These are phyloP conservation scores for Hyles lineata DNA, from an alignment of 2,888 invertebrate genomes.

Conservation along the genomic window DNA sequence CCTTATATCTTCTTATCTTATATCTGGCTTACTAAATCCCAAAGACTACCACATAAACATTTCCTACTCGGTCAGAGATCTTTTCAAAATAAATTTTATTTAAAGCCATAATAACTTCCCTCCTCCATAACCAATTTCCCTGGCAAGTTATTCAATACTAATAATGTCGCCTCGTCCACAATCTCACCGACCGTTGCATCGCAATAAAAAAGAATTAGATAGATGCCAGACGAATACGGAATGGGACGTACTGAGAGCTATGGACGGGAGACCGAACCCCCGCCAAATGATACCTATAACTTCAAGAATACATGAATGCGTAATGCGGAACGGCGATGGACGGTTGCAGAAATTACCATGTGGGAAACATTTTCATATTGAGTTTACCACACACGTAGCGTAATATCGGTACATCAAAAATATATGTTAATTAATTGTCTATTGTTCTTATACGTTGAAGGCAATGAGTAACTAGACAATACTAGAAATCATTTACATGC, in stretches of 20 bases:
- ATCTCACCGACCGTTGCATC: conserved; percentile 2
- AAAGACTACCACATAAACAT: too few relatives aligned
- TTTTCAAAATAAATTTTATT: background rate
- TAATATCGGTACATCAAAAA: too few relatives aligned
- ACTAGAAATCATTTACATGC: too few relatives aligned
- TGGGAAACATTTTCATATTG: background rate
- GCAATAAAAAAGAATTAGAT: conserved; percentile 26
- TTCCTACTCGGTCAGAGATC: background rate
- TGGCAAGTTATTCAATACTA: background rate
- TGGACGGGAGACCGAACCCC: conserved; percentile 3
- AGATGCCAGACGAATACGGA: conserved; percentile 18
- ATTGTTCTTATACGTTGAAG: too few relatives aligned
- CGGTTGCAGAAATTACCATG: background rate
- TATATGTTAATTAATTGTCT: too few relatives aligned
- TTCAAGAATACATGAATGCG: conserved; percentile 10
- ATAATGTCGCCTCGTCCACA: conserved; percentile 3
- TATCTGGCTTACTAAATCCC: too few relatives aligned
- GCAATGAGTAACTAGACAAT: too few relatives aligned
- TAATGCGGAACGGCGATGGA: background rate
- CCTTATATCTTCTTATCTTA: too few relatives aligned
- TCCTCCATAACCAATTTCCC: background rate
- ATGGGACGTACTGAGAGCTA: background rate
- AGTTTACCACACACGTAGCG: too few relatives aligned
- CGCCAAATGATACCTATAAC: background rate
- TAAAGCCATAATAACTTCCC: background rate